phyloP scores from a whole-genome alignment of 1,140 invertebrate species.

The Drosophila pachea region DNA sequence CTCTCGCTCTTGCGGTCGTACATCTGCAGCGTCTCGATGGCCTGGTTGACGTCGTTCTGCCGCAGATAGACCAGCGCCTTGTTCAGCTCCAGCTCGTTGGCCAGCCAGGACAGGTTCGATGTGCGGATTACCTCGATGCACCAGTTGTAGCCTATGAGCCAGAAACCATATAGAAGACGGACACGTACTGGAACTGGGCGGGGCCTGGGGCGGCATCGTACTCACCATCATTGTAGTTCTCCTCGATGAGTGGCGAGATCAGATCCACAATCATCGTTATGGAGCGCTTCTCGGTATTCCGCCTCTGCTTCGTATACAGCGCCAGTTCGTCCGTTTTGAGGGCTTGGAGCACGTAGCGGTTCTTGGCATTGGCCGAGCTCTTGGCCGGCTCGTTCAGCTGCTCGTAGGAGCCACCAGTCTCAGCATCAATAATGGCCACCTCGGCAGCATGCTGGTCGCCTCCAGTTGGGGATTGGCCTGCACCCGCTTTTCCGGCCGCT shows the following conservation, averaged over 20 bases:
- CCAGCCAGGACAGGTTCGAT: constrained; percentile 86
- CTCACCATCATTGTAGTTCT: constrained; percentile 86
- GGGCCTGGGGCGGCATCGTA: neutral
- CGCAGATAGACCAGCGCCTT: constrained; percentile 94
- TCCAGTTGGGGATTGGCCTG: constrained; percentile 46
- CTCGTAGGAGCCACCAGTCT: constrained; percentile 34
- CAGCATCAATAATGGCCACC: constrained; percentile 55
- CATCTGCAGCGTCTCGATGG: constrained; percentile 92
- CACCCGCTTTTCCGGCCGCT: neutral
- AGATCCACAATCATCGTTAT: constrained; percentile 95
- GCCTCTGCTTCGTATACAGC: constrained; percentile 86
- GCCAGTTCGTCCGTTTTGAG: constrained; percentile 90
- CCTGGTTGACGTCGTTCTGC: constrained; percentile 89
- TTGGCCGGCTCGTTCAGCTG: constrained; percentile 33
- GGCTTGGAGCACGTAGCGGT: constrained; percentile 83
- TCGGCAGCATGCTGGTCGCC: constrained; percentile 32
- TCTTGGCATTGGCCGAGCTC: constrained; percentile 44
- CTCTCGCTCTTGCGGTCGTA: constrained; percentile 93
- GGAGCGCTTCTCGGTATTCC: constrained; percentile 89
- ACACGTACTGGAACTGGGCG: no score
- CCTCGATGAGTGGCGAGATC: constrained; percentile 92
- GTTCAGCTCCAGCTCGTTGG: constrained; percentile 95
- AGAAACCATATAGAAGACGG: no score
- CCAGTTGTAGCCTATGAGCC: constrained; percentile 83
- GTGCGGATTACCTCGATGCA: constrained; percentile 91